phyloP scores from a whole-genome alignment of 2,888 invertebrate genomes.

The Lapara coniferarum region DNA sequence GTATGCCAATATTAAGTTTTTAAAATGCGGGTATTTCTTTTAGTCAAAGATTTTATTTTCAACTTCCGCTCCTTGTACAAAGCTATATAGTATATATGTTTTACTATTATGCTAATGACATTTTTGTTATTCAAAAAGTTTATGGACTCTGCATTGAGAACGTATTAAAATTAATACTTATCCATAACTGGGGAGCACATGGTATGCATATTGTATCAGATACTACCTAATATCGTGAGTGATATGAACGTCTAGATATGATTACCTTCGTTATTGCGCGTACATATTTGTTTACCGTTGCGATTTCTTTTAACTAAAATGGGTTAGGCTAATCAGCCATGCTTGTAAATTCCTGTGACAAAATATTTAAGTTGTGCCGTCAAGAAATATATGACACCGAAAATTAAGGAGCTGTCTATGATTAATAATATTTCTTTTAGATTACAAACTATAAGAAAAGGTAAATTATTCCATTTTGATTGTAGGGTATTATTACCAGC shows the following conservation, averaged over 20 bases:
- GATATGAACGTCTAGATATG: background rate
- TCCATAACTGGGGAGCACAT: conserved; percentile 1
- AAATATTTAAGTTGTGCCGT: too few species aligned
- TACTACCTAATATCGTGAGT: background rate
- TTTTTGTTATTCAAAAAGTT: conserved; percentile 10
- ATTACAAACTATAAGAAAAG: too few species aligned
- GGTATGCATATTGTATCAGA: conserved; percentile 5
- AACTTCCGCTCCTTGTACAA: conserved; percentile 1
- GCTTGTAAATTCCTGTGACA: too few species aligned
- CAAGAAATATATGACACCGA: too few species aligned
- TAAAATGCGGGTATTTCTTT: background rate
- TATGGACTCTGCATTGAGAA: background rate
- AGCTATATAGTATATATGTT: background rate
- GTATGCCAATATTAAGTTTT: too few species aligned
- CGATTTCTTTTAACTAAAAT: too few species aligned
- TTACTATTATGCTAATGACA: background rate
- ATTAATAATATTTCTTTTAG: too few species aligned
- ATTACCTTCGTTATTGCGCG: background rate
- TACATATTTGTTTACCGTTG: too few species aligned
- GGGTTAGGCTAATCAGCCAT: too few species aligned
- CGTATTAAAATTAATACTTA: conserved; percentile 21
- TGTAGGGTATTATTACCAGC: too few species aligned
- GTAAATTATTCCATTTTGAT: too few species aligned
- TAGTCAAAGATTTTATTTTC: background rate
- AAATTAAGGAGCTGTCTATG: too few species aligned